phyloP scores from a whole-genome alignment of 2,888 invertebrate species.

The Brassicogethes aeneus region DNA sequence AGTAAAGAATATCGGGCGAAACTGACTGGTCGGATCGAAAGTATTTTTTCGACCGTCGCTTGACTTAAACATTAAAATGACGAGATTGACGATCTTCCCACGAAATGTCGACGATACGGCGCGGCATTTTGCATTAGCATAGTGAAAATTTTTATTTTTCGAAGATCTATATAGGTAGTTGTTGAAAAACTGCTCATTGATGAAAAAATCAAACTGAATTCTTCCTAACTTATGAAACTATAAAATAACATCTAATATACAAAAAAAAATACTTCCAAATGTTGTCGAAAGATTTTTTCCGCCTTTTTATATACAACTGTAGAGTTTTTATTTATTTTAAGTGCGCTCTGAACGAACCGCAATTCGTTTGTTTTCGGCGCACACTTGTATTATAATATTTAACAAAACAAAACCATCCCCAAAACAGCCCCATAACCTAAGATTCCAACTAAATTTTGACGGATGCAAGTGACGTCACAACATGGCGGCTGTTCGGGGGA shows the following conservation, averaged over 20 bases:
- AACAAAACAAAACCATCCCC: no score
- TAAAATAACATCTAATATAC: constrained; percentile 27
- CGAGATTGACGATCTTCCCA: constrained; percentile 1
- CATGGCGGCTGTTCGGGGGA: no score
- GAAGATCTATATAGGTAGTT: constrained; percentile 41
- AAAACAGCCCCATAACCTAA: no score
- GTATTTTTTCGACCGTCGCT: no score
- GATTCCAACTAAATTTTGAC: no score
- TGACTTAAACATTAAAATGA: not conserved
- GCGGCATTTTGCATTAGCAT: constrained; percentile 20
- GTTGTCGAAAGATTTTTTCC: constrained; percentile 16
- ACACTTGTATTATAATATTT: no score
- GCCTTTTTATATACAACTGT: not conserved
- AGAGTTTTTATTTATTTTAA: constrained; percentile 8
- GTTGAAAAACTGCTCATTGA: constrained; percentile 32
- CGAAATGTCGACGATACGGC: no score
- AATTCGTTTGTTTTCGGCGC: no score
- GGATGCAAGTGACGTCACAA: no score
- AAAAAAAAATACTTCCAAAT: constrained; percentile 28
- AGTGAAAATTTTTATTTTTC: constrained; percentile 35
- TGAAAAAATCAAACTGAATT: constrained; percentile 33
- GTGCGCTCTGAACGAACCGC: constrained; percentile 3
- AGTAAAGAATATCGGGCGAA: no score
- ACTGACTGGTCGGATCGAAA: no score
- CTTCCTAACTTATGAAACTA: no score